phyloP scores from a whole-genome alignment of 2,797 vertebrate genomes.

The Acanthornis magna region DNA sequence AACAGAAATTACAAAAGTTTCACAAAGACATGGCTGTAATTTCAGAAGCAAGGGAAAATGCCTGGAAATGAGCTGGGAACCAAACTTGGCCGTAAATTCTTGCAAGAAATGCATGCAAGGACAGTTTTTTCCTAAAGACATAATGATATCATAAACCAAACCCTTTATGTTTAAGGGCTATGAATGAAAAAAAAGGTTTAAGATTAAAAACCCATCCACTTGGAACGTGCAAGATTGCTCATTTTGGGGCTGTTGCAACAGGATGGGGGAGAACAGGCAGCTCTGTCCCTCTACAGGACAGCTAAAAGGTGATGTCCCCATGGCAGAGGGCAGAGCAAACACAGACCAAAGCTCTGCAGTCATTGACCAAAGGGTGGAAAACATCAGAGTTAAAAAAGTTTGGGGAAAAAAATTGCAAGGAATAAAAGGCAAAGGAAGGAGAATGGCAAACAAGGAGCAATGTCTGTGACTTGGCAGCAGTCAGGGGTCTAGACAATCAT shows the following conservation, averaged over 20 bases:
- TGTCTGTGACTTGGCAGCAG: conserved; percentile 41
- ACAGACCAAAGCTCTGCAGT: not conserved
- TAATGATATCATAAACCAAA: not conserved
- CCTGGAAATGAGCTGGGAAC: not conserved
- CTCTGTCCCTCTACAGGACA: not conserved
- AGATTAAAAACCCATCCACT: not conserved
- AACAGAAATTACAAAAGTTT: not conserved
- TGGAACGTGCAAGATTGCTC: not conserved
- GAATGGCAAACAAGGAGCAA: conserved; percentile 25
- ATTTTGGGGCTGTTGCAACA: not conserved
- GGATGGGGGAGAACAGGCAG: not conserved
- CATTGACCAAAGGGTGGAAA: not conserved
- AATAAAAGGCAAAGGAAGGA: conserved; percentile 26
- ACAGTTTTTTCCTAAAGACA: not conserved
- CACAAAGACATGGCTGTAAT: not conserved
- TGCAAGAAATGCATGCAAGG: not conserved
- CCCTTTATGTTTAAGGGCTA: not conserved
- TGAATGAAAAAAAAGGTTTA: not conserved
- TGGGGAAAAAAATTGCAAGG: not conserved
- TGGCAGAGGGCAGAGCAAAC: not conserved
- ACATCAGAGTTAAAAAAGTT: not conserved
- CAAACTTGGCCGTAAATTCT: not conserved
- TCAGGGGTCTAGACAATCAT: not conserved
- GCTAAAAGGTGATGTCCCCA: not conserved
- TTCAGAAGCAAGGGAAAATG: not conserved